Percentiles rank a stretch among this genome's conserved stretches.
Evolutionary conservation across 2,888 invertebrate genomes (phyloP).

Genomic region (Chymomyza fuscimana): DNA sequence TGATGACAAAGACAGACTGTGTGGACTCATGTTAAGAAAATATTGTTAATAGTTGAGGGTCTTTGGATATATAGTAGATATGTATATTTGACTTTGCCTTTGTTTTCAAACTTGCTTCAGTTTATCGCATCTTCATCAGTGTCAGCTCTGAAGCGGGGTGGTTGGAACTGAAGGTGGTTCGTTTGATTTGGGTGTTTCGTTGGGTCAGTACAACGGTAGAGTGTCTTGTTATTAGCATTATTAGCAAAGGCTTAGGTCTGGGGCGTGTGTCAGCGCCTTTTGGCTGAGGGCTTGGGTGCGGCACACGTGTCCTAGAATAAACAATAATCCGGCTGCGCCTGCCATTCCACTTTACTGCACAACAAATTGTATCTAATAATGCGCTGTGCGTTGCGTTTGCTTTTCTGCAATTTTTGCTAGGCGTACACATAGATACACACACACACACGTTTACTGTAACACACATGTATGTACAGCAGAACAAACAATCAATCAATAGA

Average conservation of each 20-base stretch:
- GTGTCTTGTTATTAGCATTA: slow-evolving; percentile 61
- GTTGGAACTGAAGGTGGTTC: neutral
- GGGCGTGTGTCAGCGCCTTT: slow-evolving; percentile 12
- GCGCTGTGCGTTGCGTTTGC: slow-evolving; percentile 37
- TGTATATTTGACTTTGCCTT: slow-evolving; percentile 1
- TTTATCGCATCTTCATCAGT: neutral
- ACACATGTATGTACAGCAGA: slow-evolving; percentile 43
- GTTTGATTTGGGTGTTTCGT: slow-evolving; percentile 10
- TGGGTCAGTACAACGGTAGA: slow-evolving; percentile 15
- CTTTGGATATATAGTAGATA: slow-evolving; percentile 13
- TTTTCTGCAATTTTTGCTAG: slow-evolving; percentile 46
- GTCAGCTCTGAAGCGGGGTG: neutral
- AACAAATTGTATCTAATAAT: slow-evolving; percentile 74
- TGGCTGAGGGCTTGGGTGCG: slow-evolving; percentile 30
- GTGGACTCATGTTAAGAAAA: slow-evolving; percentile 39
- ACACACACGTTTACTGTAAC: neutral
- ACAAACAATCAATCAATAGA: slow-evolving; percentile 74
- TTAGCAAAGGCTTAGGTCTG: slow-evolving; percentile 61
- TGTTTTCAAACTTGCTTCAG: neutral
- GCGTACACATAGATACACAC: slow-evolving; percentile 8
- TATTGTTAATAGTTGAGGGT: slow-evolving; percentile 53
- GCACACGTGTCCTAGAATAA: slow-evolving; percentile 72
- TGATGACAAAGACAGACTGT: slow-evolving; percentile 2
- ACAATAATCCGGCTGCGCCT: slow-evolving; percentile 73
- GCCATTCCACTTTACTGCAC: slow-evolving; percentile 69